Evolutionary conservation across 2,888 invertebrate species (phyloP).

Genomic region (Strigamia transsilvanica): DNA sequence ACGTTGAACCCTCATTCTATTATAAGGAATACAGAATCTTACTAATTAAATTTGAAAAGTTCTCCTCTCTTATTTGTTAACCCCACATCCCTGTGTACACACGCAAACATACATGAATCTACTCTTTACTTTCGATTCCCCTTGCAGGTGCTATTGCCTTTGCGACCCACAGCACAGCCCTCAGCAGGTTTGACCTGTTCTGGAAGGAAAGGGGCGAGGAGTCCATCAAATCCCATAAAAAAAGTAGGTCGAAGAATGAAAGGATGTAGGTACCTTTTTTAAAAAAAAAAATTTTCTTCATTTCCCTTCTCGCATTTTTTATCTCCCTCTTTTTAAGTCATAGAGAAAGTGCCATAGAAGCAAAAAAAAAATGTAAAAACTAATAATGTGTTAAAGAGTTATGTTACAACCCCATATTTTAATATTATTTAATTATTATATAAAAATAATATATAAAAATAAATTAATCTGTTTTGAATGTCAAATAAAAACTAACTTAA

Average conservation of each 20-base stretch:
- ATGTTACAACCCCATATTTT: background rate
- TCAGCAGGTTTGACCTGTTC: conserved; percentile 48
- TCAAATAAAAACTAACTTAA: background rate
- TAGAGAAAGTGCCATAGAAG: conserved; percentile 24
- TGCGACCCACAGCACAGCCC: conserved; percentile 41
- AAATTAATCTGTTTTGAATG: too few species aligned
- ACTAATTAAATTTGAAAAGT: conserved; percentile 49
- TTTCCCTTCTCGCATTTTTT: conserved; percentile 35
- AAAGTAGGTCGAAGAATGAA: conserved; percentile 48
- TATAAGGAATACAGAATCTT: conserved; percentile 37
- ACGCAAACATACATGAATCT: conserved; percentile 35
- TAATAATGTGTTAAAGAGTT: conserved; percentile 5
- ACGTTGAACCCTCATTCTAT: conserved; percentile 16
- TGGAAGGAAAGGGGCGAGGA: conserved; percentile 49
- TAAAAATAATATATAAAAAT: too few species aligned
- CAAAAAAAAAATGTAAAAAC: background rate
- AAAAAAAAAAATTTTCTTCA: conserved; percentile 11
- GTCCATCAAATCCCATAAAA: conserved; percentile 48
- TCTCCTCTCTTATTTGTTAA: conserved; percentile 45
- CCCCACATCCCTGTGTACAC: conserved; percentile 45
- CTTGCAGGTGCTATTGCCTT: conserved; percentile 46
- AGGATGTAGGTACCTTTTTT: conserved; percentile 44
- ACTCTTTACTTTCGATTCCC: conserved; percentile 48
- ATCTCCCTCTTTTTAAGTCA: conserved; percentile 47
- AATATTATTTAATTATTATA: background rate